These are phyloP conservation scores for Nansenia antarctica DNA, from an alignment of 2,113 vertebrate species.

Conservation along the genomic window DNA sequence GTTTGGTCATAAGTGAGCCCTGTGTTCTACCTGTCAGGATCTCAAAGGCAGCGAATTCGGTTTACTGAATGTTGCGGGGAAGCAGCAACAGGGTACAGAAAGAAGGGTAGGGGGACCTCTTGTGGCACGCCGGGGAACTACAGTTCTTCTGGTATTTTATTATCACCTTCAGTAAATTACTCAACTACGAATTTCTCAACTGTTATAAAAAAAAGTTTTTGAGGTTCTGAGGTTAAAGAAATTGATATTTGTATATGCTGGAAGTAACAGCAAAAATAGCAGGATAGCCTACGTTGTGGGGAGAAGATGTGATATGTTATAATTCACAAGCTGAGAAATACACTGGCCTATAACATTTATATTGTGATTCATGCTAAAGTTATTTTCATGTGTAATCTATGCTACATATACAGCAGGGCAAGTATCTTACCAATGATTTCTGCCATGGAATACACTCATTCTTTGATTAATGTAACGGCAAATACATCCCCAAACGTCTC, in stretches of 20 bases:
- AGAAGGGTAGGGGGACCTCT: conserved; percentile 50
- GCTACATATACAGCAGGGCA: too few relatives aligned
- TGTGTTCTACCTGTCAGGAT: background rate
- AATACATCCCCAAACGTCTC: background rate
- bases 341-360: too few relatives aligned
- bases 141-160: background rate
- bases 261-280: too few relatives aligned
- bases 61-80: background rate
- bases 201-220: too few relatives aligned
- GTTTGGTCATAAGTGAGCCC: background rate
- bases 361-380: too few relatives aligned
- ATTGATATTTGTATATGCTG: background rate
- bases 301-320: too few relatives aligned
- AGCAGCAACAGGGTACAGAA: background rate
- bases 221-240: too few relatives aligned
- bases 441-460: background rate
- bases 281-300: background rate
- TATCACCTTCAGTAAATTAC: too few relatives aligned
- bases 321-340: too few relatives aligned
- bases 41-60: background rate
- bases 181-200: too few relatives aligned
- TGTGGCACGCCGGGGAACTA: conserved; percentile 42
- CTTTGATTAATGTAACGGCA: too few relatives aligned
- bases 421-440: background rate
- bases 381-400: too few relatives aligned